Conservation (phyloP, 2,888 invertebrate genomes). For the Gnatocerus cornutus region DNA sequence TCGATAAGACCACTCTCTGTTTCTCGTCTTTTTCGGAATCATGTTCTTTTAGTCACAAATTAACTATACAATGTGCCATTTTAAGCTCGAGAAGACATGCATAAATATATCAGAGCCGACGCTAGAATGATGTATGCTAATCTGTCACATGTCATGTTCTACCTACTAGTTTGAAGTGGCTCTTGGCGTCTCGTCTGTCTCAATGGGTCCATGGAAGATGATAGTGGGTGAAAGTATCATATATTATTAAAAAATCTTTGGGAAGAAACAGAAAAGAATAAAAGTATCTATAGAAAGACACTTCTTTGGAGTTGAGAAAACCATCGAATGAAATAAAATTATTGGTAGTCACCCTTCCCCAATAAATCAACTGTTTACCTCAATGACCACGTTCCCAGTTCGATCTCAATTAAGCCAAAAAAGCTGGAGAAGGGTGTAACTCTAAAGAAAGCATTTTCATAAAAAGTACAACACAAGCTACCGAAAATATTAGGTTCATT, state of each 20-base stretch:
- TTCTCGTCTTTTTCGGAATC: not conserved
- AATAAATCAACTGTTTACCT: conserved; percentile 42
- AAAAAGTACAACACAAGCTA: conserved; percentile 40
- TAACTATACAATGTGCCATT: not conserved
- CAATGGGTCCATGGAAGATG: conserved; percentile 41
- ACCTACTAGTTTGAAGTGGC: conserved; percentile 49
- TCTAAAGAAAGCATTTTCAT: conserved; percentile 34
- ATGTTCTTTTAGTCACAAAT: not conserved
- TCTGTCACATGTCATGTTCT: conserved; percentile 55
- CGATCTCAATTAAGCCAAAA: conserved; percentile 1
- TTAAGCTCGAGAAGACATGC: not conserved
- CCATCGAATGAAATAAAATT: not conserved
- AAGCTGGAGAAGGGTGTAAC: not conserved
- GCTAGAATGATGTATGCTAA: conserved; percentile 49
- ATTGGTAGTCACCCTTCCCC: not conserved
- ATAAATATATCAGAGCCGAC: conserved; percentile 1
- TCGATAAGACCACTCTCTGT: too few relatives aligned
- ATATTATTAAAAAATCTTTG: not conserved
- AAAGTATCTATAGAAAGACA: too few relatives aligned
- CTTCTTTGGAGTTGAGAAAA: too few relatives aligned
- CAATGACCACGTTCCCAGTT: not conserved
- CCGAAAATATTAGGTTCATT: conserved; percentile 55
- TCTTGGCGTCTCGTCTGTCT: conserved; percentile 61
- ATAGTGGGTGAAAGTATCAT: not conserved
- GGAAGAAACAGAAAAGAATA: conserved; percentile 43